These are phyloP conservation scores for Arothron firmamentum DNA, from an alignment of 2,113 vertebrate genomes.

Conservation along the genomic window DNA sequence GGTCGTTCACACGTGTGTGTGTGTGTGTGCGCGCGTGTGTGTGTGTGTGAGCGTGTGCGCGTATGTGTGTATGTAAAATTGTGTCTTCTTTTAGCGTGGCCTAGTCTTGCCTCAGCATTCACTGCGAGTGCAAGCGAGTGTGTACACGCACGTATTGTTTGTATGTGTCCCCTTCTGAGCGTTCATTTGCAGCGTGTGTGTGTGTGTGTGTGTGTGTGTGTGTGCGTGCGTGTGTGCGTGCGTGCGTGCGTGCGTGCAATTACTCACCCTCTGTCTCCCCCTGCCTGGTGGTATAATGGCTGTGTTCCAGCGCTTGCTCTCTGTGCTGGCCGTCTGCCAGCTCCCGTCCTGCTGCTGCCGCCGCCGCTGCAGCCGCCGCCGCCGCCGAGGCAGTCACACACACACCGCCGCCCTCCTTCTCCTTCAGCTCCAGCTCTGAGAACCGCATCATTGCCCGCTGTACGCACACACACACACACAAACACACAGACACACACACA, in stretches of 20 bases:
- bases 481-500: constrained; percentile 25
- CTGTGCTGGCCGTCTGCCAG: constrained; percentile 81
- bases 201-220: neutral
- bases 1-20: constrained; percentile 2
- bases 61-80: constrained; percentile 1
- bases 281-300: constrained; percentile 81
- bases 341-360: constrained; percentile 76
- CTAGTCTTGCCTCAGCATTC: neutral
- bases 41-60: neutral
- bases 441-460: constrained; percentile 99
- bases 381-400: constrained; percentile 66
- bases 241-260: constrained; percentile 16
- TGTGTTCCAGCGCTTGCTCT: constrained; percentile 82
- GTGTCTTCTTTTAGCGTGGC: neutral
- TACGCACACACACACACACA: constrained; percentile 57
- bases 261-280: constrained; percentile 71
- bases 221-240: constrained; percentile 5
- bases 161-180: constrained; percentile 33
- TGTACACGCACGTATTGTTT: constrained; percentile 49
- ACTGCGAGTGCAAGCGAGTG: constrained; percentile 28
- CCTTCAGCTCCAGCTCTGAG: constrained; percentile 98
- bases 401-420: constrained; percentile 84
- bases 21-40: constrained; percentile 4
- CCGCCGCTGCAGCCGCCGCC: constrained; percentile 78
- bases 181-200: constrained; percentile 37